phyloP scores from a whole-genome alignment of 2,113 vertebrate species.

The Mobula hypostoma region DNA sequence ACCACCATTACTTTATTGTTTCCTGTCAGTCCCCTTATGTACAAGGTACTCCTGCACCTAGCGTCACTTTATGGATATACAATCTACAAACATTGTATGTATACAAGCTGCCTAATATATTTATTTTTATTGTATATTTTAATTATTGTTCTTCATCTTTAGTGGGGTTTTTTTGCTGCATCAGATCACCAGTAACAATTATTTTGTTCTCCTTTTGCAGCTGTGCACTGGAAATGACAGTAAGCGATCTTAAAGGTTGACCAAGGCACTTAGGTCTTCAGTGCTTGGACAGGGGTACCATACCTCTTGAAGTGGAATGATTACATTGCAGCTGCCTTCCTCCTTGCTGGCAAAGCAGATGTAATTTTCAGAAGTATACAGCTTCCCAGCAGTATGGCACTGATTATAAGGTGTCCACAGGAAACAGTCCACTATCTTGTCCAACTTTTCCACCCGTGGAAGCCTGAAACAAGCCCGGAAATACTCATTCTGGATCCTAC shows the following conservation, averaged over 20 bases:
- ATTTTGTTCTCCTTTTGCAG: too few species aligned
- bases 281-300: background rate
- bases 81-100: too few species aligned
- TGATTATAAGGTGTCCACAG: constrained; percentile 88
- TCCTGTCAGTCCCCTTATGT: too few species aligned
- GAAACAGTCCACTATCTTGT: constrained; percentile 69
- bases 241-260: background rate
- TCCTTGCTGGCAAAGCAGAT: constrained; percentile 87
- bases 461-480: constrained; percentile 86
- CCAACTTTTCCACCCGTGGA: constrained; percentile 71
- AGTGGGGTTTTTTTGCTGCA: too few species aligned
- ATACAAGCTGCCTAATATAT: too few species aligned
- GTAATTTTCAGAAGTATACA: constrained; percentile 81
- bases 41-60: too few species aligned
- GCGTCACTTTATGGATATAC: too few species aligned
- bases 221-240: too few species aligned
- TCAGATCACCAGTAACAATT: too few species aligned
- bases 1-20: too few species aligned
- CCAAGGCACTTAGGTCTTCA: background rate
- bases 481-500: constrained; percentile 78
- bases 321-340: constrained; percentile 71
- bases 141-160: too few species aligned
- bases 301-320: constrained; percentile 87
- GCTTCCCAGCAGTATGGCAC: constrained; percentile 75
- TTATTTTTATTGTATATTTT: too few species aligned